Evolutionary conservation across 2,888 invertebrate genomes (phyloP), one percentile per base, ranked within the genome.

Genomic region (Stenodera caucasica): DNA sequence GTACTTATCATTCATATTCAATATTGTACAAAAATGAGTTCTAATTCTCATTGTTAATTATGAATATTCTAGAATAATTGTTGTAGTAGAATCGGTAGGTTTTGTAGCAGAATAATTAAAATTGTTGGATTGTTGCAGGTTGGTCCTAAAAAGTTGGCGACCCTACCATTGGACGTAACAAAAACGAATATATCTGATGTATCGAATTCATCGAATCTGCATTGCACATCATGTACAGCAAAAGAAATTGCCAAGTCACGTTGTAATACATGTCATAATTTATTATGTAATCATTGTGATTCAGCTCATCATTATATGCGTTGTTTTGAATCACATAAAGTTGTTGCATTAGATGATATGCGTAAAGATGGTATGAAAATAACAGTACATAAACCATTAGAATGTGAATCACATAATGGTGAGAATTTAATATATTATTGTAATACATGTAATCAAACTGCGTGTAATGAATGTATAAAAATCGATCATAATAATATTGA

Each of bases 241-340:
- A 94, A 94, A 82, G 96, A 96, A 82, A 90, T 91, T 73, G 96
- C 96, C 14, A 91, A 96, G 54, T 96, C 96, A 11, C 88, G 95
- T 63, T 98, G 97, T 82, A 91, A 91, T 72, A 96, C 97, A 79
- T 98, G 97, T 82, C 93, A 94, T 75, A 94, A 94, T 81, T 92
- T 96, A 78, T 84, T 98, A 53, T 97, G 97, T 82, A 88, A 91
- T 65, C 93, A 94, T 78, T 98, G 97, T 83, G 94, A 95, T 75
- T 92, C 94, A 40, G 97, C 97, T 60, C 97, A 98, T 81, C 92
- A 94, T 80, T 96, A 92, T 77, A 97, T 97, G 97, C 87, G 95
- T 69, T 96, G 96, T 82, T 98, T 98, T 79, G 96, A 97, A 81
- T 94, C 93, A 74, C 97, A 98, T 80, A 87, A 91, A 80, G 96